phyloP scores from a whole-genome alignment of 64 coral and sea anemone genomes.

The Acropora tenuis region DNA sequence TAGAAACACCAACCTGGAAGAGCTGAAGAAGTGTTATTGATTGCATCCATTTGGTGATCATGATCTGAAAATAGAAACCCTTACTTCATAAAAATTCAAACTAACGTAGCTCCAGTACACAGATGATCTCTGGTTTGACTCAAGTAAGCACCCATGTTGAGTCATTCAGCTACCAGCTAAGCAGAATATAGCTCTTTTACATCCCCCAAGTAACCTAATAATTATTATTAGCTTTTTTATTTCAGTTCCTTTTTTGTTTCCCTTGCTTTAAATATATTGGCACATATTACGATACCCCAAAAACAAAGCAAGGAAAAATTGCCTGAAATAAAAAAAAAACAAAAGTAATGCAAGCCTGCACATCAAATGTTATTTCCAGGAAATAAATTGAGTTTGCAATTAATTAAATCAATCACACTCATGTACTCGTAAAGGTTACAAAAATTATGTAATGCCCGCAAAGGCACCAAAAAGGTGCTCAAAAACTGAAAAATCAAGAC shows the following conservation, averaged over 20 bases:
- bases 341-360: not conserved
- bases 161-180: constrained; percentile 8
- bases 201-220: too few species aligned
- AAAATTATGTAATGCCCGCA: constrained; percentile 3
- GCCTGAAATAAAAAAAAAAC: not conserved
- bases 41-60: constrained; percentile 20
- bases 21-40: constrained; percentile 27
- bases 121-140: constrained; percentile 17
- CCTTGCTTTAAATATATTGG: not conserved
- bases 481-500: constrained; percentile 19
- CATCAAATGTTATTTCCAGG: constrained; percentile 10
- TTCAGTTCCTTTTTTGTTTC: not conserved
- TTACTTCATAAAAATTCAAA: constrained; percentile 23
- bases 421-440: constrained; percentile 5
- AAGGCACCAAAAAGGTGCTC: constrained; percentile 14
- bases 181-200: not conserved
- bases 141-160: constrained; percentile 16
- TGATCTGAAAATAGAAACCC: constrained; percentile 30
- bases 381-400: constrained; percentile 19
- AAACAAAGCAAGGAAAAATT: constrained; percentile 18
- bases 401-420: not conserved
- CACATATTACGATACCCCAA: constrained; percentile 5
- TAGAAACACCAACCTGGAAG: constrained; percentile 26
- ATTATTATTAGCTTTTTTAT: not conserved
- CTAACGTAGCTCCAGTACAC: constrained; percentile 20